These are phyloP conservation scores for Ceriagrion tenellum DNA, from an alignment of 2,888 invertebrate genomes.

Conservation along the genomic window DNA sequence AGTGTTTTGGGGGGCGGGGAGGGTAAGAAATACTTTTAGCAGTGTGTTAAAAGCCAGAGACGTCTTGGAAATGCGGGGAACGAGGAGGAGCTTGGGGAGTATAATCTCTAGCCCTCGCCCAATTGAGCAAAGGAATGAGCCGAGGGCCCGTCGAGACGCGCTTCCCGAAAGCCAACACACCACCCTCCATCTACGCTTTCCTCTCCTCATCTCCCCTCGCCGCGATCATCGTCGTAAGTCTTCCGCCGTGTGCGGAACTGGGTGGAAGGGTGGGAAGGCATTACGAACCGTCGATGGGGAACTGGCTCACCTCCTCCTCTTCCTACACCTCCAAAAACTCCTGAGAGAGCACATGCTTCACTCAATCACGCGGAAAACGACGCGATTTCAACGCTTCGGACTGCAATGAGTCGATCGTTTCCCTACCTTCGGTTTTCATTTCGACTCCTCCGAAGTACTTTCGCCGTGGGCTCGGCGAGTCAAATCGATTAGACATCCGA, in stretches of 20 bases:
- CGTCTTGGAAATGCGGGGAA: not conserved
- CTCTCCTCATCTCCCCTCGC: not conserved
- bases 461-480: too few relatives aligned
- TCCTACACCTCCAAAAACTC: too few relatives aligned
- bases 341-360: constrained; percentile 2
- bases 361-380: constrained; percentile 44
- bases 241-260: not conserved
- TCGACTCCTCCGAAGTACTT: too few relatives aligned
- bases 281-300: too few relatives aligned
- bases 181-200: not conserved
- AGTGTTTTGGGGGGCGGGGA: not conserved
- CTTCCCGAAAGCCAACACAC: not conserved
- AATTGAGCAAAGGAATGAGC: not conserved
- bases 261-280: not conserved
- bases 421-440: not conserved
- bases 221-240: not conserved
- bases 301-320: too few relatives aligned
- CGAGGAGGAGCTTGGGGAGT: not conserved
- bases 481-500: too few relatives aligned
- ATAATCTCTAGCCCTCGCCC: not conserved
- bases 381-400: not conserved
- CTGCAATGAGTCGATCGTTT: not conserved
- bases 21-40: not conserved
- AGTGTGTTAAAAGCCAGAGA: constrained; percentile 10
- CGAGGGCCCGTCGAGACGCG: not conserved